A percentile compares a stretch with the other conserved stretches of the same genome.
Conservation (phyloP, 2,797 vertebrate species). For the Darevskia mixta region DNA sequence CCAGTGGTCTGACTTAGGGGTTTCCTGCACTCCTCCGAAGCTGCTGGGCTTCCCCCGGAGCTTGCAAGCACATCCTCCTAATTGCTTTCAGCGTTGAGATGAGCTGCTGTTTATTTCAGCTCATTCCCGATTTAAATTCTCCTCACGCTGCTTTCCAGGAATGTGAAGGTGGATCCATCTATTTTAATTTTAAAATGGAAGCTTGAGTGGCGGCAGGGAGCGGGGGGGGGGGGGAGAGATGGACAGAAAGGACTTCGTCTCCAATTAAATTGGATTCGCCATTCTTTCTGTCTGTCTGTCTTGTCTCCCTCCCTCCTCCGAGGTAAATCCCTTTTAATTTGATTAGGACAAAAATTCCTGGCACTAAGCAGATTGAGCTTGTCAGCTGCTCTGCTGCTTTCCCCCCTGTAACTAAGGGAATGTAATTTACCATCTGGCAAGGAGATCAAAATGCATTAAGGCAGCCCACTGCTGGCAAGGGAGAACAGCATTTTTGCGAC, state of each 20-base stretch:
- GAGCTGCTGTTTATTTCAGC: background rate
- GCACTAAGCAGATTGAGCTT: slow-evolving; percentile 17
- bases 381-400: background rate
- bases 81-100: background rate
- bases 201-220: background rate
- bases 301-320: background rate
- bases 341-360: background rate
- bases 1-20: background rate
- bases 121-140: background rate
- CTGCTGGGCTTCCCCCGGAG: background rate
- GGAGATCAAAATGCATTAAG: background rate
- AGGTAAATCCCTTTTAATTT: background rate
- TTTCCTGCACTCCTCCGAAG: background rate
- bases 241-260: background rate
- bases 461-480: background rate
- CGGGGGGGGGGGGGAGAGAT: accelerated
- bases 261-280: background rate
- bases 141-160: background rate
- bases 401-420: background rate
- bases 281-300: background rate
- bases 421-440: slow-evolving; percentile 20
- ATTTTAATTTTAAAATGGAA: background rate
- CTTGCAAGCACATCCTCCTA: too few species aligned
- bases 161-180: accelerated
- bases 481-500: background rate